phyloP scores from a whole-genome alignment of 2,888 invertebrate genomes.

The Nomada hirtipes region DNA sequence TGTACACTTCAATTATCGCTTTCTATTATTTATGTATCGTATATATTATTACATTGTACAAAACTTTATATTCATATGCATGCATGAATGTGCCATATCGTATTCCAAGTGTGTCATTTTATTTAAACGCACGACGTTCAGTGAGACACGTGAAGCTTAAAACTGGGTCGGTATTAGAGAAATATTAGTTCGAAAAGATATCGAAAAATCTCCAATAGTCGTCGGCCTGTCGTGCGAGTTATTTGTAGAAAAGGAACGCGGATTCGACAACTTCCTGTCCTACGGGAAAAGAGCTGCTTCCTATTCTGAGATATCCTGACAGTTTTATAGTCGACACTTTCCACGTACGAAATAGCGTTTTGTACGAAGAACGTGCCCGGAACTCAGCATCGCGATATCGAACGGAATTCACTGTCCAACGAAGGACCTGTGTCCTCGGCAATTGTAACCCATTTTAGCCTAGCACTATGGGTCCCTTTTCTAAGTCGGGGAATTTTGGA shows the following conservation, averaged over 20 bases:
- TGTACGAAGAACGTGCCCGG: conserved; percentile 67
- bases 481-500: conserved; percentile 17
- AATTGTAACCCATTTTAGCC: conserved; percentile 67
- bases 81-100: too few species aligned
- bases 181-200: conserved; percentile 5
- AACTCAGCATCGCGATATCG: conserved; percentile 67
- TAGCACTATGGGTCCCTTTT: conserved; percentile 34
- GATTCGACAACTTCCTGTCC: conserved; percentile 67
- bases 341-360: conserved; percentile 72
- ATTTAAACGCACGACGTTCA: too few species aligned
- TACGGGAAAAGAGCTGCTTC: conserved; percentile 64
- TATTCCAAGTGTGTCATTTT: too few species aligned
- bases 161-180: background rate
- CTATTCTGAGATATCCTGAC: conserved; percentile 67
- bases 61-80: too few species aligned
- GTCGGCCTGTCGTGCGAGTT: conserved; percentile 31
- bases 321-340: conserved; percentile 70
- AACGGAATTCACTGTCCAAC: conserved; percentile 66
- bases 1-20: too few species aligned
- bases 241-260: conserved; percentile 36
- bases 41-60: too few species aligned
- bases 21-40: too few species aligned
- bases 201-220: conserved; percentile 25
- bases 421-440: conserved; percentile 62
- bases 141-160: background rate